Evolutionary conservation across 30 jellyfish, hydroid and myxozoan species (phyloP), one percentile per base, ranked within the genome.

Genomic region (Calvadosia cruxmelitensis): DNA sequence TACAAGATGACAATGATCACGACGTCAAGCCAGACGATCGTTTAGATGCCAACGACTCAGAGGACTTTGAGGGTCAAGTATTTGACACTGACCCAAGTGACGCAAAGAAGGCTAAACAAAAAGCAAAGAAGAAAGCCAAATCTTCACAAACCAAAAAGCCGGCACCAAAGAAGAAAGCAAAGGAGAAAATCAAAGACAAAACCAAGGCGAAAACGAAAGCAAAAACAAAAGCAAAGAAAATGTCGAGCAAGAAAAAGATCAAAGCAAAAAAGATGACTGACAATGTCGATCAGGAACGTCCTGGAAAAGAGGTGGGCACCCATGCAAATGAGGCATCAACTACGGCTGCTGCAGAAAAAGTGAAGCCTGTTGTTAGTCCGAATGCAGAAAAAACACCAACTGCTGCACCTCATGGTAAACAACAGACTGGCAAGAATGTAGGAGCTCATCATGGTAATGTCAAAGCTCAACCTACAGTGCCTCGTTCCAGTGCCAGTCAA

Each of bases 51-150:
- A 49, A 69, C 34, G 26, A 66, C 20, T 78, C 92, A 1, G 92
- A 78, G 63, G 94, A 86, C 36, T 86, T 86, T 70, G 94, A 78
- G 63, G 92, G 92, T 7, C 81, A 61, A 7, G 84, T 69, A 12
- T 69, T 69, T 53, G 42, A 63, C 27, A 82, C 53, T 29, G 78
- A 70, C 51, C 28, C 77, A 10, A 53, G 2, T 26, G 31, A 30
- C 2, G 57, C 70, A 33, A 71, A 25, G 10, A 33, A 53, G 29
- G 48, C 49, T 20, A 32, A 15, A 29, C 31, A 48, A 5, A 24
- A 34, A 66, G 36, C 34, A 27, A 51, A 68, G 20, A 31, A 67
- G n/a, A 27, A 62, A 3, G 50, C 24, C n/a, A 1, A 3, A 53
- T 13, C 2, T 50, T 12, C 24, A 66, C 72, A n/a, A 13, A 20